Evolutionary conservation across 1,140 invertebrate genomes (phyloP), one percentile per base, ranked within the genome.

Genomic region (Telenomus remus): DNA sequence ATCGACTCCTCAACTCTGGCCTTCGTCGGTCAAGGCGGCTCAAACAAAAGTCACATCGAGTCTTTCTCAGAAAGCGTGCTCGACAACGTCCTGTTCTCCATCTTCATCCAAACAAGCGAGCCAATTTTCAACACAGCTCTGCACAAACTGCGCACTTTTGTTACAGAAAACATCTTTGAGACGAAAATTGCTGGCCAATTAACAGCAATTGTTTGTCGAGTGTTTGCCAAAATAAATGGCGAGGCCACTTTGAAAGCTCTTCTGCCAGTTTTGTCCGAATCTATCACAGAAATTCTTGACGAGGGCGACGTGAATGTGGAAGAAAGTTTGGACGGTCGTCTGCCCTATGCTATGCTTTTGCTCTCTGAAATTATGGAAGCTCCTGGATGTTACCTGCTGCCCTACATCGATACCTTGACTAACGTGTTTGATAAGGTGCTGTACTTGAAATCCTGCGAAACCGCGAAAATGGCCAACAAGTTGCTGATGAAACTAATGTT

Each of bases 171-270:
- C 13, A 93, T 95, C 7, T 91, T 95, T 46, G 96, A 97, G 84
- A 93, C 92, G 0, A 93, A 93, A 79, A 92, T 97, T 0, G 93
- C 95, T 0, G 95, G 95, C 0, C 93, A 92, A 80, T 90, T 95
- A 78, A 91, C 94, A 0, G 93, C 92, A 0, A 74, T 82, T 0
- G 47, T 89, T 0, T 91, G 93, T 69, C 89, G 91, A 44, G 89
- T 92, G 16, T 95, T 95, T 82, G 90, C 92, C 1, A 91, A 90
- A 56, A 90, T 94, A 42, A 91, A 93, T 76, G 83, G 83, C 6
- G 89, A 91, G 51, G 88, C 92, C 61, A 93, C 94, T 0, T 78
- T 96, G 19, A 91, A 92, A 72, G 85, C 91, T 11, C 92, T 97
- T 76, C 63, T 97, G 16, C 94, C 95, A 0, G 87, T 91, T 63